Evolutionary conservation across 2,888 invertebrate species (phyloP).

Genomic region (Apamea epomidion): DNA sequence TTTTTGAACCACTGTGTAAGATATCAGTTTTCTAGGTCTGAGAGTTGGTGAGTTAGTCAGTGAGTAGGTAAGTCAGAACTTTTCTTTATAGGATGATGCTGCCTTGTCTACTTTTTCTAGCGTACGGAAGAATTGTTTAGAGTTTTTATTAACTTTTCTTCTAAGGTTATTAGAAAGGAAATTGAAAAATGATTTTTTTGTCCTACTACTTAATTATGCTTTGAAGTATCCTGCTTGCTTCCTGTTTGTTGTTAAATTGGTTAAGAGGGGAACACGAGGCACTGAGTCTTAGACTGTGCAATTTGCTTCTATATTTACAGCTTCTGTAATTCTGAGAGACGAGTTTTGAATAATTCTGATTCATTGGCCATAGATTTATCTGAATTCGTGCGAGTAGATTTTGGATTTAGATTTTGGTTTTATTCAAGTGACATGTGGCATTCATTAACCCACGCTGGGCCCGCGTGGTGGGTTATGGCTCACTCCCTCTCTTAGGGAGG

Average conservation of each 20-base stretch:
- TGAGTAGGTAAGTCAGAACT: background rate
- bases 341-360: conserved; percentile 33
- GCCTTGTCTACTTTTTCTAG: background rate
- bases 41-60: background rate
- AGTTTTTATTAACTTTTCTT: background rate
- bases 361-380: background rate
- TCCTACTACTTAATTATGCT: conserved; percentile 5
- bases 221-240: conserved; percentile 19
- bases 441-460: too few species aligned
- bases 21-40: background rate
- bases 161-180: conserved; percentile 1
- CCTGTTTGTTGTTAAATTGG: conserved; percentile 15
- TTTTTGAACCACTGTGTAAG: background rate
- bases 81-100: background rate
- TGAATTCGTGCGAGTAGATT: conserved; percentile 1
- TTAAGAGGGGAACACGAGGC: background rate
- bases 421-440: too few species aligned
- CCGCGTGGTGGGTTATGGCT: too few species aligned
- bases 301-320: conserved; percentile 20
- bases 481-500: too few species aligned
- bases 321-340: background rate
- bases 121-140: background rate
- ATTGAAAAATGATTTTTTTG: conserved; percentile 16
- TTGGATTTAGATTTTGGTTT: background rate
- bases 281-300: background rate